Conservation (phyloP, 1,140 invertebrate genomes). For the Drosophila equinoxialis region DNA sequence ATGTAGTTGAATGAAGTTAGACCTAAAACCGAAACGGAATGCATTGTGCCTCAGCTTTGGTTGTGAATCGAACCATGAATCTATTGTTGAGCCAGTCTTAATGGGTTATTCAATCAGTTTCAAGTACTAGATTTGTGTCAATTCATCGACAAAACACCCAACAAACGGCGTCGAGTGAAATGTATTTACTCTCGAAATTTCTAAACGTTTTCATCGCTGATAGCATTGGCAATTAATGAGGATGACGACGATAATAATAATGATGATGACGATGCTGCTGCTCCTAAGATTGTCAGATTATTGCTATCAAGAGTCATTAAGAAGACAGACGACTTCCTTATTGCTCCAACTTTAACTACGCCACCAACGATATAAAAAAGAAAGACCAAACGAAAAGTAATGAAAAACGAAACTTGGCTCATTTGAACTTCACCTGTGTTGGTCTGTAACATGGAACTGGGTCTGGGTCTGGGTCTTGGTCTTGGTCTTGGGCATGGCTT, state of each 20-base stretch:
- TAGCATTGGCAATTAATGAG: conserved; percentile 35
- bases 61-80: conserved; percentile 1
- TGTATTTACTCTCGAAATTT: conserved; percentile 32
- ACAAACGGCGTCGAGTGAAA: conserved; percentile 4
- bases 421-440: conserved; percentile 53
- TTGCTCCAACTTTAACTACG: background rate
- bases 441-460: no score
- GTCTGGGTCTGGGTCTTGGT: background rate
- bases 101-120: conserved; percentile 5
- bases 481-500: conserved; percentile 7
- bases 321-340: conserved; percentile 18
- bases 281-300: conserved; percentile 5
- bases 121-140: background rate
- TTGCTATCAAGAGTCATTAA: conserved; percentile 14
- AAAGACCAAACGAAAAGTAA: background rate
- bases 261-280: conserved; percentile 36
- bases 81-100: background rate
- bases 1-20: no score
- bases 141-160: background rate
- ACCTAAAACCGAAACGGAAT: background rate
- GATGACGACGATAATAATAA: conserved; percentile 25
- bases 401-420: conserved; percentile 61
- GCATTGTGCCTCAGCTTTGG: background rate
- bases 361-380: background rate
- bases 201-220: conserved; percentile 54